Evolutionary conservation across 2,113 vertebrate species (phyloP).

Genomic region (Psilopogon haemacephalus): DNA sequence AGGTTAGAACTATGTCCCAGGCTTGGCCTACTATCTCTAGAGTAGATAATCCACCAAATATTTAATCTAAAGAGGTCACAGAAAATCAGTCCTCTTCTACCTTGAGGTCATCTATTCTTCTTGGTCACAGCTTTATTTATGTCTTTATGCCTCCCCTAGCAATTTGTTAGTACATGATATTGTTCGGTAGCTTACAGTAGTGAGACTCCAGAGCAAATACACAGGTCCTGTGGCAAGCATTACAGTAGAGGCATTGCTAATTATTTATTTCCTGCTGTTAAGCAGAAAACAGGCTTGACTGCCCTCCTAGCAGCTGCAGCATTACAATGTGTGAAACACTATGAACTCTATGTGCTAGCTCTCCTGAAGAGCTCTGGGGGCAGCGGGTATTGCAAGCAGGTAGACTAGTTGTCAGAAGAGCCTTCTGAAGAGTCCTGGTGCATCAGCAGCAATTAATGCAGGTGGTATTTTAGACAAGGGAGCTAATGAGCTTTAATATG

Average conservation of each 20-base stretch:
- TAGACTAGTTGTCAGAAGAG: conserved; percentile 82
- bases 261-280: conserved; percentile 79
- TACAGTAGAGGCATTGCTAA: conserved; percentile 66
- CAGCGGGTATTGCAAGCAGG: conserved; percentile 69
- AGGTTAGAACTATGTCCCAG: neutral
- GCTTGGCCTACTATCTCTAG: neutral
- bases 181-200: conserved; percentile 8
- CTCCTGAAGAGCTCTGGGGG: conserved; percentile 69
- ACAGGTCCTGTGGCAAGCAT: conserved; percentile 49
- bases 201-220: conserved; percentile 37
- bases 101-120: neutral
- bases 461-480: conserved; percentile 97
- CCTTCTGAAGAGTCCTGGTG: conserved; percentile 81
- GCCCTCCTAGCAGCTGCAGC: conserved; percentile 74
- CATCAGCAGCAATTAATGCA: conserved; percentile 96
- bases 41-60: neutral
- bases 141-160: neutral
- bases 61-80: neutral
- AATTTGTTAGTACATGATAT: neutral
- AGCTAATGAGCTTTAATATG: conserved; percentile 99
- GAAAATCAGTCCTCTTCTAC: neutral
- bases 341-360: conserved; percentile 48
- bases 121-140: neutral
- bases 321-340: conserved; percentile 55
- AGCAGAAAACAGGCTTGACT: conserved; percentile 75